phyloP scores from a whole-genome alignment of 2,888 invertebrate species.

The Actias luna region DNA sequence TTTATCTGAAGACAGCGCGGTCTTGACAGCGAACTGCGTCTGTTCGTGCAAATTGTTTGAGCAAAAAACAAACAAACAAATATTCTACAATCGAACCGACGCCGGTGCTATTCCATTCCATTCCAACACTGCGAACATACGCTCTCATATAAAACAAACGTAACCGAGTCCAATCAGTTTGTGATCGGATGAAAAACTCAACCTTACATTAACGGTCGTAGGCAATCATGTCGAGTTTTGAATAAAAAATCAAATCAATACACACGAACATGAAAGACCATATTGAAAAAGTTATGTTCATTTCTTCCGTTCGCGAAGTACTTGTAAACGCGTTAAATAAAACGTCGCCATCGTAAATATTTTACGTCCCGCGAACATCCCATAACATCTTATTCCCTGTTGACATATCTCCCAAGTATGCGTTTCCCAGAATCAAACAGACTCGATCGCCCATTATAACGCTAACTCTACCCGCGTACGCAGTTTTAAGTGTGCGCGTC shows the following conservation, averaged over 20 bases:
- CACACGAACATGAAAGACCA: too few relatives aligned
- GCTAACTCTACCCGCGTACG: neutral
- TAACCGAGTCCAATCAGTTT: too few relatives aligned
- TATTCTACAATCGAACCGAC: conserved; percentile 20
- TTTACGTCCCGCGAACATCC: neutral
- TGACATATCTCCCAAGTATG: neutral
- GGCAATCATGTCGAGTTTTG: too few relatives aligned
- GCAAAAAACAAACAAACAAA: conserved; percentile 19
- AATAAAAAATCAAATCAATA: too few relatives aligned
- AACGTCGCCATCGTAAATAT: neutral
- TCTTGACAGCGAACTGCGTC: conserved; percentile 31
- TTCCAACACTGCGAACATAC: conserved; percentile 13
- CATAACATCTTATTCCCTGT: neutral
- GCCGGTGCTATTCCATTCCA: conserved; percentile 6
- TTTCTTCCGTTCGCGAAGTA: too few relatives aligned
- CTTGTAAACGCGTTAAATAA: neutral
- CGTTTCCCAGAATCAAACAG: neutral
- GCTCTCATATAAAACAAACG: too few relatives aligned
- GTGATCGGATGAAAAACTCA: too few relatives aligned
- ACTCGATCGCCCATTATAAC: neutral
- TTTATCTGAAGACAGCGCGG: conserved; percentile 29
- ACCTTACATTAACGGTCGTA: too few relatives aligned
- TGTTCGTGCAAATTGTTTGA: conserved; percentile 6
- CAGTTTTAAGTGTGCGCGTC: neutral
- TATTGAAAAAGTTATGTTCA: too few relatives aligned